Evolutionary conservation across 1,140 invertebrate species (phyloP).

Genomic region (Drosophila azteca): DNA sequence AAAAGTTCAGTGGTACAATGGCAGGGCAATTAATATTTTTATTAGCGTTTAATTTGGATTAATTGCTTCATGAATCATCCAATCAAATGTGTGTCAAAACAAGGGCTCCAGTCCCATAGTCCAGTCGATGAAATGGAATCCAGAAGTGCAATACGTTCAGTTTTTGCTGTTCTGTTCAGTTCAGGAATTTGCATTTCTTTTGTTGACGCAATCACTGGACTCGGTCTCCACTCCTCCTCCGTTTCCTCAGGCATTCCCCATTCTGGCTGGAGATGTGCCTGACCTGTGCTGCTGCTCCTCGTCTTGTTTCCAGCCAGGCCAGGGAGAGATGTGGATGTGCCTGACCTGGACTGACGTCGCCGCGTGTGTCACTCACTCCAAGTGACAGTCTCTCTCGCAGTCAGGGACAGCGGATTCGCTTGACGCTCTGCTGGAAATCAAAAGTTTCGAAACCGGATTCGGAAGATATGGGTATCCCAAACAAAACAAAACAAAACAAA

Average conservation of each 20-base stretch:
- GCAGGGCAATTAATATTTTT: conserved; percentile 69
- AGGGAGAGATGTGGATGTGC: conserved; percentile 24
- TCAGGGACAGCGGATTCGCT: conserved; percentile 18
- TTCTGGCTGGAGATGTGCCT: conserved; percentile 30
- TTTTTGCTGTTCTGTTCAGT: neutral
- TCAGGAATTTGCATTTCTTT: conserved; percentile 63
- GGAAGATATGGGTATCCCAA: conserved; percentile 12
- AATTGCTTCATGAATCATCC: conserved; percentile 51
- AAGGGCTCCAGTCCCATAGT: conserved; percentile 42
- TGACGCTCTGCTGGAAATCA: conserved; percentile 62
- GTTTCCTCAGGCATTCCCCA: neutral
- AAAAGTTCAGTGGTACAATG: conserved; percentile 76
- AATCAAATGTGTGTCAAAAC: conserved; percentile 70
- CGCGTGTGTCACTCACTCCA: conserved; percentile 72
- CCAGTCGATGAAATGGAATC: conserved; percentile 16
- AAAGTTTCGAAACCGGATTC: conserved; percentile 66
- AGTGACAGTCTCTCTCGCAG: conserved; percentile 20
- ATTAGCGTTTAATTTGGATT: conserved; percentile 67
- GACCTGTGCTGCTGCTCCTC: conserved; percentile 32
- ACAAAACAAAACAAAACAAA: conserved; percentile 37
- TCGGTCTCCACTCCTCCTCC: neutral
- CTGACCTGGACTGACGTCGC: conserved; percentile 55
- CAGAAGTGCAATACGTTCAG: conserved; percentile 4
- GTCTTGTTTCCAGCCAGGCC: no score
- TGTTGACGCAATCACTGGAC: conserved; percentile 39